Evolutionary conservation across 2,113 vertebrate genomes (phyloP).

Genomic region (Urocynchramus pylzowi): DNA sequence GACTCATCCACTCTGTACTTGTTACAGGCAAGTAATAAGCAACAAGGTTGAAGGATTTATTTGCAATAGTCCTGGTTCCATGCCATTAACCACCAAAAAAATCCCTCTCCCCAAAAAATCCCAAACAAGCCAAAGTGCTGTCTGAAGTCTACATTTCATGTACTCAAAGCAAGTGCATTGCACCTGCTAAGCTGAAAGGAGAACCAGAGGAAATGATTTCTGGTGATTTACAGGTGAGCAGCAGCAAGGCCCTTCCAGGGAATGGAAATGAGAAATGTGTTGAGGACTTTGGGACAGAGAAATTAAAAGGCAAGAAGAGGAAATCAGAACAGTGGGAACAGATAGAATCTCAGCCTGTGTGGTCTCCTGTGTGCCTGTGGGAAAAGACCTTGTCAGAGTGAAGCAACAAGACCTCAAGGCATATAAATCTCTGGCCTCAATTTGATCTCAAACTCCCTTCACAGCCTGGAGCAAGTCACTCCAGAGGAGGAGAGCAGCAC

Average conservation of each 20-base stretch:
- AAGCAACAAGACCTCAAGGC: not conserved
- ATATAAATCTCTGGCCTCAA: not conserved
- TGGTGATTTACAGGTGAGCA: not conserved
- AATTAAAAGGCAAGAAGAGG: not conserved
- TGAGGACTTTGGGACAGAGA: not conserved
- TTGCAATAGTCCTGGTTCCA: not conserved
- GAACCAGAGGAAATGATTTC: not conserved
- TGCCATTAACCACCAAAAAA: not conserved
- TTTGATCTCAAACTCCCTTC: rapidly evolving
- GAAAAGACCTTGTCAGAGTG: not conserved
- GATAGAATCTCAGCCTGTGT: not conserved
- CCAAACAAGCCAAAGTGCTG: not conserved
- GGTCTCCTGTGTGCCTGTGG: not conserved
- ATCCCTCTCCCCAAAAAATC: not conserved
- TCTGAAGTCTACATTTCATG: not conserved
- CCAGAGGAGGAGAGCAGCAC: not conserved
- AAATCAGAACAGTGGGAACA: not conserved
- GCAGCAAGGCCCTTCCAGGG: not conserved
- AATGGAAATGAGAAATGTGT: not conserved
- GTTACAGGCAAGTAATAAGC: not conserved
- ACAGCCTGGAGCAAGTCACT: not conserved
- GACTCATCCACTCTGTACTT: not conserved
- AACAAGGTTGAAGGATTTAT: not conserved
- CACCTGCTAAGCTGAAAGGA: not conserved
- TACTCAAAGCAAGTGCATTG: not conserved